Base-by-base conservation (phyloP, 2,888 invertebrate species). In the Athalia circularis region DNA sequence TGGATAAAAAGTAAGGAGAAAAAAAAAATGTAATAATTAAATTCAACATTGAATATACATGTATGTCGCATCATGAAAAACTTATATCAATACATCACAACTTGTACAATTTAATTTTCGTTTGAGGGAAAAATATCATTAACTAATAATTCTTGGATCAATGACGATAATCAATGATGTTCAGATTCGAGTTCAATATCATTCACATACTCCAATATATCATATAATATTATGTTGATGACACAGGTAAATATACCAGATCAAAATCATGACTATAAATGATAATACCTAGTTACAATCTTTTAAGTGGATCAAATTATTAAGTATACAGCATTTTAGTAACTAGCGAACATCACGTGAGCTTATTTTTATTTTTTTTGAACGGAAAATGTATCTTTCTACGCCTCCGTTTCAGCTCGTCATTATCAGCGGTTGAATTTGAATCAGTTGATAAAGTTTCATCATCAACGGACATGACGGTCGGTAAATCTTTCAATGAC, bases 381-480 rank as follows among this genome's bases (percentile, higher is more conserved):
- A 94, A 94, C 61, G 93, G 93, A 80, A 94, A 93, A 83, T 94
- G 92, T 77, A 94, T 92, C 85, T 94, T 93, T 65, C 94, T 91
- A 81, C 92, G 92, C 80, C 94, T 92, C 57, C 93, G 93, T 77
- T 93, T 91, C 15, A 91, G 86, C 82, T 92, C 94, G 85, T 94
- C 94, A 81, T 89, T 88, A 78, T 94, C 94, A 85, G 94, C 91
- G 5, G 94, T 91, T 0, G 95, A 95, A 82, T 90, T 91, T 0
- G 95, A 95, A 86, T 95, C 95, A 0, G 95, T 95, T 1, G 95
- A 95, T 79, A 92, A 91, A 13, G 93, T 91, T 83, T 95, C 95
- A 81, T 95, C 95, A 82, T 94, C 95, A 0, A 90, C 83, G 8
- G 88, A 88, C 83, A 87, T 84, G 3, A 89, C 84, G 3, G 88